phyloP scores from a whole-genome alignment of 1,140 invertebrate species.

The Eufriesea mexicana region DNA sequence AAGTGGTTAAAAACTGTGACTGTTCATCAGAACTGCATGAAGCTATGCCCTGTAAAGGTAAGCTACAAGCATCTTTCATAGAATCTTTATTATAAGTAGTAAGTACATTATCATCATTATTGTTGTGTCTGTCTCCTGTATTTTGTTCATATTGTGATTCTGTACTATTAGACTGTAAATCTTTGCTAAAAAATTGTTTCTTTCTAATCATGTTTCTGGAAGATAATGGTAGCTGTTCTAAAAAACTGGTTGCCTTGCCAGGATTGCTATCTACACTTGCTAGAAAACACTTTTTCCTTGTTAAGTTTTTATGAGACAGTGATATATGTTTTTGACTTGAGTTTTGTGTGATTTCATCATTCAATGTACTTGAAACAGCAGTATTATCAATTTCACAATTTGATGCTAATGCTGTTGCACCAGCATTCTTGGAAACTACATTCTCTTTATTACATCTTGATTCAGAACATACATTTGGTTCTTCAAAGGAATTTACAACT shows the following conservation, averaged over 20 bases:
- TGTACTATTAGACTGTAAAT: conserved; percentile 10
- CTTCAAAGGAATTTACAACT: not conserved
- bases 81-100: conserved; percentile 10
- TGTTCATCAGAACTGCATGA: conserved; percentile 37
- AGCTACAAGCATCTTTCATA: conserved; percentile 13
- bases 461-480: conserved; percentile 10
- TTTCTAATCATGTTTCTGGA: conserved; percentile 34
- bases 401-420: not conserved
- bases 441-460: conserved; percentile 25
- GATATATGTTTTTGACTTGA: conserved; percentile 40
- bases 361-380: not conserved
- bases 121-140: conserved; percentile 32
- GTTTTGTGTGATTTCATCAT: conserved; percentile 34
- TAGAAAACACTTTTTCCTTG: conserved; percentile 57
- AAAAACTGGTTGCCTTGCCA: conserved; percentile 32
- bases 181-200: conserved; percentile 43
- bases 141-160: conserved; percentile 19
- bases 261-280: conserved; percentile 7
- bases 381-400: conserved; percentile 8
- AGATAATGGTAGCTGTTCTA: conserved; percentile 26
- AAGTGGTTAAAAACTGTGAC: conserved; percentile 24
- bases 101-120: conserved; percentile 25
- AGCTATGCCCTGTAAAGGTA: conserved; percentile 31
- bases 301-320: conserved; percentile 54
- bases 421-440: conserved; percentile 1